Percentiles rank a stretch among this genome's conserved stretches.
phyloP scores from a whole-genome alignment of 2,113 vertebrate species.

The Pheucticus melanocephalus region DNA sequence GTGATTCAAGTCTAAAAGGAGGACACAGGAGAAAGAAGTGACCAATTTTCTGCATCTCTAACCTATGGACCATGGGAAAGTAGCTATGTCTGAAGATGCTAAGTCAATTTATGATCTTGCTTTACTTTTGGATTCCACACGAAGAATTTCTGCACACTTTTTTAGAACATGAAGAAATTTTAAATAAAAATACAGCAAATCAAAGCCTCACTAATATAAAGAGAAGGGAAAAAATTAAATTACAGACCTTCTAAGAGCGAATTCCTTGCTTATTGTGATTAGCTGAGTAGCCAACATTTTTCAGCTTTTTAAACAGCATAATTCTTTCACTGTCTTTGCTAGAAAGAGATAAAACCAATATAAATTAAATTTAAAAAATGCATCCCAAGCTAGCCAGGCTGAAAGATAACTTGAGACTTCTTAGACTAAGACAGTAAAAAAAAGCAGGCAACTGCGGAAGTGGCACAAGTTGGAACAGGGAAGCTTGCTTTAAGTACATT shows the following conservation, averaged over 20 bases:
- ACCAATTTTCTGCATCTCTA: not conserved
- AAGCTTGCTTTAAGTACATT: not conserved
- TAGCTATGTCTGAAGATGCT: not conserved
- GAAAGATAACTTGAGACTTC: not conserved
- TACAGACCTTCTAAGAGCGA: not conserved
- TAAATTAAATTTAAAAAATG: not conserved
- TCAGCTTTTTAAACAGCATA: not conserved
- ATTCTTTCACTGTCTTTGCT: not conserved
- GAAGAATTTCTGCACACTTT: not conserved
- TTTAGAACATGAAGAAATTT: not conserved
- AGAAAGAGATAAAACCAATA: not conserved
- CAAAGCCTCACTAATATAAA: not conserved
- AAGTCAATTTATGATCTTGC: not conserved
- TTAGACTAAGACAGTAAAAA: not conserved
- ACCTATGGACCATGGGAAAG: not conserved
- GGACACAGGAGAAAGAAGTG: not conserved
- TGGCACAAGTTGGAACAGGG: not conserved
- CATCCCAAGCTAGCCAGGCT: rapidly evolving
- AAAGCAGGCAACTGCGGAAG: not conserved
- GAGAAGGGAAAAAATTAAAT: not conserved
- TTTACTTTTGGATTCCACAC: not conserved
- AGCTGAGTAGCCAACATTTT: not conserved
- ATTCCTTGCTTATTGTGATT: not conserved
- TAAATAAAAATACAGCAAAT: not conserved
- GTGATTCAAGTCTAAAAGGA: not conserved